phyloP scores from a whole-genome alignment of 2,113 vertebrate genomes.

The Cranoglanis bouderius region DNA sequence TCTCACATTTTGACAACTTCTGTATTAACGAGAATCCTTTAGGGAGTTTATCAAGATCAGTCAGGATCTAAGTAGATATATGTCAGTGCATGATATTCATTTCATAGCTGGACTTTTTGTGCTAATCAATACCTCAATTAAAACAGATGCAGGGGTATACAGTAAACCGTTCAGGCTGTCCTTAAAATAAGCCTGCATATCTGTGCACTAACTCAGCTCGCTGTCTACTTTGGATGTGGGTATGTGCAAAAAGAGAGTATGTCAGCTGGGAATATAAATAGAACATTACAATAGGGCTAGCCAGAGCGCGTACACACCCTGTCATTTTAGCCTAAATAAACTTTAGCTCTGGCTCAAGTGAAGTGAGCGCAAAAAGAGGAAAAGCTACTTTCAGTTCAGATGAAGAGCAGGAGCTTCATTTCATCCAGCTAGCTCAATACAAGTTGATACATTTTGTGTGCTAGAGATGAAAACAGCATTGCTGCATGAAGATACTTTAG shows the following conservation, averaged over 20 bases:
- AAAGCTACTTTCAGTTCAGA: constrained; percentile 4
- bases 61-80: neutral
- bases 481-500: neutral
- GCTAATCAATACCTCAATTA: too few species aligned
- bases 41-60: neutral
- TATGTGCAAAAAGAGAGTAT: constrained; percentile 1
- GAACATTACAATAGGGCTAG: constrained; percentile 36
- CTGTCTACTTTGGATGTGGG: constrained; percentile 9
- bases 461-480: neutral
- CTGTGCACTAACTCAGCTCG: neutral
- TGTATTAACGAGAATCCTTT: neutral
- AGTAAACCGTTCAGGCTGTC: neutral
- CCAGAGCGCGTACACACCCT: constrained; percentile 38
- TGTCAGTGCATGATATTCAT: neutral
- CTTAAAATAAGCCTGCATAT: neutral
- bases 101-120: neutral
- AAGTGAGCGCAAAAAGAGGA: constrained; percentile 8
- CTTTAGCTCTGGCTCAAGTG: constrained; percentile 9
- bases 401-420: neutral
- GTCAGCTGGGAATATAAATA: constrained; percentile 36
- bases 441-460: neutral
- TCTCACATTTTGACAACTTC: neutral
- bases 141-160: neutral
- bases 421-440: neutral
- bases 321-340: constrained; percentile 45